Conservation (phyloP, 2,888 invertebrate genomes). For the Drosophila putrida region DNA sequence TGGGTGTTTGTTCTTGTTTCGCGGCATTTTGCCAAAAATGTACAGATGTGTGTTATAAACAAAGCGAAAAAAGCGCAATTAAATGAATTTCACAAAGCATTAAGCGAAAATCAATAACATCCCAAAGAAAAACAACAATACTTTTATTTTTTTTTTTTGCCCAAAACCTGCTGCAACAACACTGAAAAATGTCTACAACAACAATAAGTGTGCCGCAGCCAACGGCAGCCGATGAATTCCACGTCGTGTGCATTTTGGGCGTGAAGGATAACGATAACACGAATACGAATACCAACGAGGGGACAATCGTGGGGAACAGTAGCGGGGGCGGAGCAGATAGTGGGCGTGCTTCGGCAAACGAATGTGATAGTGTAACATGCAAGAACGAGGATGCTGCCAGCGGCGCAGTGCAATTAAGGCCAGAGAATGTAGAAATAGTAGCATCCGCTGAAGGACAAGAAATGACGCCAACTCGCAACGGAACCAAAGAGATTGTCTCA, state of each 20-base stretch:
- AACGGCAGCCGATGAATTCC: constrained; percentile 41
- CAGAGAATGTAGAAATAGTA: neutral
- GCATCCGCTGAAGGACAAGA: constrained; percentile 5
- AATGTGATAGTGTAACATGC: constrained; percentile 63
- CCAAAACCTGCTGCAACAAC: constrained; percentile 18
- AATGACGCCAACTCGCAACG: constrained; percentile 18
- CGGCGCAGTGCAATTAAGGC: constrained; percentile 36
- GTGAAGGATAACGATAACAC: constrained; percentile 35
- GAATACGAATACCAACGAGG: constrained; percentile 16
- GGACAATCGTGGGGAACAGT: neutral
- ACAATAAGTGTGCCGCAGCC: constrained; percentile 51
- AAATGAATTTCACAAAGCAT: constrained; percentile 40
- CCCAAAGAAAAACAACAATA: constrained; percentile 15
- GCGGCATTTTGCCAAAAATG: constrained; percentile 46
- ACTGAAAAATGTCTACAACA: constrained; percentile 66
- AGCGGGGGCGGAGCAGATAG: constrained; percentile 65
- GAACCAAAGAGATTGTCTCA: constrained; percentile 42
- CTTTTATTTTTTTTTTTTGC: constrained; percentile 19
- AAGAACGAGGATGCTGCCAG: constrained; percentile 19
- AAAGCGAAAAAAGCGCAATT: constrained; percentile 49
- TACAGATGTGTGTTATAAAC: constrained; percentile 36
- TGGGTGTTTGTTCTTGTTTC: constrained; percentile 30
- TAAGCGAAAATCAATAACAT: constrained; percentile 64
- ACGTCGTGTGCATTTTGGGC: constrained; percentile 54
- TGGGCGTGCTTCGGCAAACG: constrained; percentile 81